Evolutionary conservation across 2,888 invertebrate species (phyloP).

Genomic region (Metacarcinus magister): DNA sequence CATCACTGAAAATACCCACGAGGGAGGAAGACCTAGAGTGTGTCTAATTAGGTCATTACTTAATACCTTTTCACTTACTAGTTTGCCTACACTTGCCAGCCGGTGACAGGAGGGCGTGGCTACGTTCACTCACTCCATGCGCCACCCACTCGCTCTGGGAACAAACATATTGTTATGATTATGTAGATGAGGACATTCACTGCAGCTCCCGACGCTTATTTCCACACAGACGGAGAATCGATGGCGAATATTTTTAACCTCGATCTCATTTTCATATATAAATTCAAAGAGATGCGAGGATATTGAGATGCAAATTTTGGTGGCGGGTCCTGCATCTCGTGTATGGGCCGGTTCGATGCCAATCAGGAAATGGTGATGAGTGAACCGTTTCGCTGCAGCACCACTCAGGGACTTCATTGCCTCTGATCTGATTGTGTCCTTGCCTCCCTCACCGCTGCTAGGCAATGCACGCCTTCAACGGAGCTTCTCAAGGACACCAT

Average conservation of each 20-base stretch:
- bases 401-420: background rate
- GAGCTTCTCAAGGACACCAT: background rate
- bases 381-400: background rate
- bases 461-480: background rate
- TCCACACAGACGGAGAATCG: constrained; percentile 49
- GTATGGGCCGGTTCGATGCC: background rate
- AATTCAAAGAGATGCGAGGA: constrained; percentile 9
- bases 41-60: background rate
- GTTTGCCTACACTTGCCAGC: background rate
- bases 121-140: background rate
- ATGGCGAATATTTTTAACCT: constrained; percentile 47
- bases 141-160: background rate
- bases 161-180: constrained; percentile 64
- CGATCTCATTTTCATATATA: constrained; percentile 31
- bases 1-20: too few species aligned
- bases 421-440: background rate
- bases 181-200: constrained; percentile 59
- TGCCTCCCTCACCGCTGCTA: background rate
- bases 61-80: background rate
- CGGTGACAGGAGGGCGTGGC: constrained; percentile 34
- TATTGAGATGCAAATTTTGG: background rate
- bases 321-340: background rate
- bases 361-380: background rate
- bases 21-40: background rate
- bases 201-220: constrained; percentile 61